Evolutionary conservation across 2,113 vertebrate species (phyloP).

Genomic region (Mesitornis unicolor): DNA sequence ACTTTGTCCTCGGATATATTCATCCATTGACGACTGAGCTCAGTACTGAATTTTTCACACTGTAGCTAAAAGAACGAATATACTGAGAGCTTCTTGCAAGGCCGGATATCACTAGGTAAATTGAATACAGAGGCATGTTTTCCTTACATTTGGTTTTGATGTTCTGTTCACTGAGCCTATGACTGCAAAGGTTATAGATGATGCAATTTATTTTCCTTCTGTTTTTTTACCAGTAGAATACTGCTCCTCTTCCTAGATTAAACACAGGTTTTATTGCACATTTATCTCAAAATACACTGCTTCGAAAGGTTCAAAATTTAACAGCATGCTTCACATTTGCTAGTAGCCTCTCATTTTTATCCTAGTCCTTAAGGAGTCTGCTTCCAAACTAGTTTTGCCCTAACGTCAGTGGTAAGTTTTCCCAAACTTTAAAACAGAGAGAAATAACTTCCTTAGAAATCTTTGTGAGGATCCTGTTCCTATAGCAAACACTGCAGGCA

Average conservation of each 20-base stretch:
- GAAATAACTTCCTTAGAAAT: neutral
- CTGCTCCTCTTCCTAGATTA: conserved; percentile 51
- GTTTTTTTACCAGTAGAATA: conserved; percentile 55
- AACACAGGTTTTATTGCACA: conserved; percentile 55
- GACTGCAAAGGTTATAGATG: conserved; percentile 64
- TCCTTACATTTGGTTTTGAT: conserved; percentile 70
- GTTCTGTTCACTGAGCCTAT: conserved; percentile 64
- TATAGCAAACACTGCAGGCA: neutral
- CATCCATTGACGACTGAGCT: neutral
- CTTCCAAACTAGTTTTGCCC: neutral
- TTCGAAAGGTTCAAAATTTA: conserved; percentile 30
- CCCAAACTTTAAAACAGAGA: neutral
- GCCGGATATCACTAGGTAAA: conserved; percentile 57
- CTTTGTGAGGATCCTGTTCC: neutral
- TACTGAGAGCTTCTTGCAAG: conserved; percentile 14
- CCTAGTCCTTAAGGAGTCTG: neutral
- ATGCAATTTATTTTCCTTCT: conserved; percentile 67
- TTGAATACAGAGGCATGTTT: conserved; percentile 63
- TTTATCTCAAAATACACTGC: conserved; percentile 39
- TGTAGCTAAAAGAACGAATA: conserved; percentile 20
- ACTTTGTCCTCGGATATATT: neutral
- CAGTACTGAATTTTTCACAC: conserved; percentile 32
- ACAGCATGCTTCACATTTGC: conserved; percentile 15
- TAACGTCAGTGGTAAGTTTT: neutral
- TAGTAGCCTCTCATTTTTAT: neutral